Evolutionary conservation across 1,140 invertebrate genomes (phyloP), one percentile per base, ranked within the genome.

Genomic region (Lethocerus indicus): DNA sequence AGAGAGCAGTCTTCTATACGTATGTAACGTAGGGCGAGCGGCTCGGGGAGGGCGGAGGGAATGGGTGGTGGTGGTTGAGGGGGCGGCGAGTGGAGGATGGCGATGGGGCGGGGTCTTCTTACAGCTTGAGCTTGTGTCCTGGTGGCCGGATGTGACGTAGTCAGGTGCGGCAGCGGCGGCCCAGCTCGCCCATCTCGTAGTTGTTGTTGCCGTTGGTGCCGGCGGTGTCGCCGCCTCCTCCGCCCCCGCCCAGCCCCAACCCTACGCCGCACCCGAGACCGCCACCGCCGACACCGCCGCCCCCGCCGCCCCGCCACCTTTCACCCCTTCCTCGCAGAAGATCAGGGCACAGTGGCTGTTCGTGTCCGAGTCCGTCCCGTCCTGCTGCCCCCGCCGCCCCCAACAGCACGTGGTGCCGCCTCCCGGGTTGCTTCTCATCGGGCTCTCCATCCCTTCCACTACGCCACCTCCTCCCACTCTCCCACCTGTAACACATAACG

Each of bases 361-460:
- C n/a, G 75, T 75, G 58, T 78, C 70, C 56, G 72, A 74, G 55
- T 76, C 74, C 56, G 73, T 67, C 53, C 75, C 68, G n/a, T n/a
- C n/a, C n/a, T n/a, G n/a, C n/a, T n/a, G n/a, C n/a, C n/a, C n/a
- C n/a, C n/a, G n/a, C n/a, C n/a, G n/a, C n/a, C n/a, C n/a, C n/a
- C n/a, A n/a, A n/a, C n/a, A n/a, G n/a, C n/a, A n/a, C n/a, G n/a
- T n/a, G n/a, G n/a, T n/a, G n/a, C n/a, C n/a, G n/a, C n/a, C n/a
- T n/a, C n/a, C n/a, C n/a, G n/a, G n/a, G n/a, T n/a, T n/a, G n/a
- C n/a, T n/a, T n/a, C n/a, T n/a, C n/a, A n/a, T n/a, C n/a, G n/a
- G n/a, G n/a, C n/a, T n/a, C n/a, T n/a, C n/a, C n/a, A n/a, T n/a
- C n/a, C n/a, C n/a, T n/a, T n/a, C n/a, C n/a, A n/a, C n/a, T n/a